These are phyloP conservation scores for Psix sp. DNA, from an alignment of 1,140 invertebrate genomes.

Conservation along the genomic window DNA sequence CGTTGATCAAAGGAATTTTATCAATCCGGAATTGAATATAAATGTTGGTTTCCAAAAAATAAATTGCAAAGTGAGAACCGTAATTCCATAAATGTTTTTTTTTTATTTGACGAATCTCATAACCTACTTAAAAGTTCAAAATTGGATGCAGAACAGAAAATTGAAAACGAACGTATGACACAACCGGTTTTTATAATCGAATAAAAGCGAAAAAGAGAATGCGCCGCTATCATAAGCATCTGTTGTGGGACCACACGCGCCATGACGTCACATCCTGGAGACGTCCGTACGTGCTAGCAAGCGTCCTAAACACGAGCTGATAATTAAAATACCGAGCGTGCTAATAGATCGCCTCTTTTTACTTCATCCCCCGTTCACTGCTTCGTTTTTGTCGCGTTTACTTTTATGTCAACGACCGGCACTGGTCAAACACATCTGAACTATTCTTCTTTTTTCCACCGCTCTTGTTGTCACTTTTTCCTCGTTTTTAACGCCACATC, in stretches of 20 bases:
- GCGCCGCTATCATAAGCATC: constrained; percentile 45
- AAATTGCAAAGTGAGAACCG: no score
- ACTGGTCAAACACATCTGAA: constrained; percentile 29
- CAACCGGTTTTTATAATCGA: constrained; percentile 52
- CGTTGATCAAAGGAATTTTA: no score
- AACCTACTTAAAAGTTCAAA: background rate
- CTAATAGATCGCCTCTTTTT: constrained; percentile 52
- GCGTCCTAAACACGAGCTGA: constrained; percentile 51
- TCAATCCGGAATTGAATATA: no score
- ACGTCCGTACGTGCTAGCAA: constrained; percentile 24
- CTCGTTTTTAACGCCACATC: constrained; percentile 5
- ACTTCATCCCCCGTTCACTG: constrained; percentile 12
- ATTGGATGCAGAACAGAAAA: constrained; percentile 25
- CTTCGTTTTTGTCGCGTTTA: constrained; percentile 43
- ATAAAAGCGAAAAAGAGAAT: constrained; percentile 52
- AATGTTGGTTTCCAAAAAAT: no score
- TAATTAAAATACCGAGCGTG: constrained; percentile 55
- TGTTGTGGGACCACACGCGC: constrained; percentile 51
- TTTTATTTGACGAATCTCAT: no score
- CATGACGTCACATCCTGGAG: constrained; percentile 54
- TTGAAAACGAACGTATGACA: constrained; percentile 44
- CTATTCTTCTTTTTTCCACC: constrained; percentile 2
- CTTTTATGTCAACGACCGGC: constrained; percentile 23
- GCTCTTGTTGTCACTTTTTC: constrained; percentile 10
- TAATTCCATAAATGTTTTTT: no score